These are phyloP conservation scores for Peromyscus attwateri DNA, from an alignment of 2,797 vertebrate genomes.

Conservation along the genomic window DNA sequence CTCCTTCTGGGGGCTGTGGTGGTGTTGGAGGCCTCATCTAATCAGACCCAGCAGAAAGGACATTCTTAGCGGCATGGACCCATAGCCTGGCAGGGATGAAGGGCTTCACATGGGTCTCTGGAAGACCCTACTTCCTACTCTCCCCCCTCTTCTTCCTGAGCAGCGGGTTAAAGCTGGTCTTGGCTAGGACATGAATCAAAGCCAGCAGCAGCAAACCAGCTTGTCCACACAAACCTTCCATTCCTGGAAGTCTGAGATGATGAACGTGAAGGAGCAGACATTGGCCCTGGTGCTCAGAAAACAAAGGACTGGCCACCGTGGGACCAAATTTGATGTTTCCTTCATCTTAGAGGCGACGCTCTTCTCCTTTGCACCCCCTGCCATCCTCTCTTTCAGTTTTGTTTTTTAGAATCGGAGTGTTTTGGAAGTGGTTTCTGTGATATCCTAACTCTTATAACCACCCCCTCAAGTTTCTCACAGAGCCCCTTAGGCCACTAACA, in stretches of 20 bases:
- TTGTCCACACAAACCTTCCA: neutral
- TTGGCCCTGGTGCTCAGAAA: neutral
- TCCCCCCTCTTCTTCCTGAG: neutral
- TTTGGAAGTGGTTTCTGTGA: neutral
- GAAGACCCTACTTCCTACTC: neutral
- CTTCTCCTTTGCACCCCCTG: neutral
- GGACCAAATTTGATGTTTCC: neutral
- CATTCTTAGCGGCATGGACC: neutral
- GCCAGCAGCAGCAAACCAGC: neutral
- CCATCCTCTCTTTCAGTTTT: too few species aligned
- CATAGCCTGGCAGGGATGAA: too few species aligned
- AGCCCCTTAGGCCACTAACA: neutral
- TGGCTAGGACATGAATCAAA: neutral
- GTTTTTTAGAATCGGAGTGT: neutral
- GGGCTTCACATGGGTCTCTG: neutral
- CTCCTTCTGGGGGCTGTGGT: neutral
- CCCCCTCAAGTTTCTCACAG: neutral
- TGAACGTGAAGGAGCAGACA: neutral
- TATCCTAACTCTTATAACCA: neutral
- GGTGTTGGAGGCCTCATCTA: neutral
- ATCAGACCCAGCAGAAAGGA: neutral
- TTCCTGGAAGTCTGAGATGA: neutral
- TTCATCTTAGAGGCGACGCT: neutral
- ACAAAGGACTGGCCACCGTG: neutral
- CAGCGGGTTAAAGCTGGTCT: neutral